Conservation (phyloP, 1,140 invertebrate species). For the Campoletis sonorensis region DNA sequence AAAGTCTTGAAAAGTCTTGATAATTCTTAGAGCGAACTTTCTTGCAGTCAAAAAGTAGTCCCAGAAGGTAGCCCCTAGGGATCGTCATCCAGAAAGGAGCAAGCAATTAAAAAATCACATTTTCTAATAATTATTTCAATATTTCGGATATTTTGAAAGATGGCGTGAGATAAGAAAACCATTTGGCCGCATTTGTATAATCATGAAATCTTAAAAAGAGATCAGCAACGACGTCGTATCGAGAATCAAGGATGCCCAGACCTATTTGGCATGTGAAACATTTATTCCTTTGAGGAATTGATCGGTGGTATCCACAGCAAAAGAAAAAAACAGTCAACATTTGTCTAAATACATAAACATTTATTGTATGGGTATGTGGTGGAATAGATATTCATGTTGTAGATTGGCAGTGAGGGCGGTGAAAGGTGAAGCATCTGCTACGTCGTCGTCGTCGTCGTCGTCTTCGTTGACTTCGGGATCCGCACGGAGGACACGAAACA, state of each 20-base stretch:
- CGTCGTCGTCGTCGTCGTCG: slow-evolving; percentile 26
- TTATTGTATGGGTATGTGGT: too few species aligned
- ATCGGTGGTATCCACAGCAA: slow-evolving; percentile 4
- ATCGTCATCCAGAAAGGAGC: too few species aligned
- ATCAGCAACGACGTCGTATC: slow-evolving; percentile 23
- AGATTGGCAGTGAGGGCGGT: slow-evolving; percentile 46
- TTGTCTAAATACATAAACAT: background rate
- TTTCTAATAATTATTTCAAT: background rate
- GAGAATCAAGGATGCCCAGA: background rate
- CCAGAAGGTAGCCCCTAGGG: too few species aligned
- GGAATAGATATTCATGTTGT: background rate
- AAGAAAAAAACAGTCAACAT: background rate
- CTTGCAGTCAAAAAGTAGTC: too few species aligned
- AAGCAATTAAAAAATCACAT: too few species aligned
- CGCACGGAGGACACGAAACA: slow-evolving; percentile 45
- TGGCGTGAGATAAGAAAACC: background rate
- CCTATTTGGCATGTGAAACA: background rate
- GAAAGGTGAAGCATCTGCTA: slow-evolving; percentile 50
- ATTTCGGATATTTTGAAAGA: background rate
- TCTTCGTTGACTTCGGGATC: slow-evolving; percentile 37
- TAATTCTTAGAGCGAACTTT: too few species aligned
- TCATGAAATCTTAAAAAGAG: background rate
- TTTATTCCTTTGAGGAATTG: slow-evolving; percentile 29
- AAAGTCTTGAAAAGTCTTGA: too few species aligned
- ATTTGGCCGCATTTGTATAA: background rate